phyloP scores from a whole-genome alignment of 2,797 vertebrate genomes.

The Staurois parvus region DNA sequence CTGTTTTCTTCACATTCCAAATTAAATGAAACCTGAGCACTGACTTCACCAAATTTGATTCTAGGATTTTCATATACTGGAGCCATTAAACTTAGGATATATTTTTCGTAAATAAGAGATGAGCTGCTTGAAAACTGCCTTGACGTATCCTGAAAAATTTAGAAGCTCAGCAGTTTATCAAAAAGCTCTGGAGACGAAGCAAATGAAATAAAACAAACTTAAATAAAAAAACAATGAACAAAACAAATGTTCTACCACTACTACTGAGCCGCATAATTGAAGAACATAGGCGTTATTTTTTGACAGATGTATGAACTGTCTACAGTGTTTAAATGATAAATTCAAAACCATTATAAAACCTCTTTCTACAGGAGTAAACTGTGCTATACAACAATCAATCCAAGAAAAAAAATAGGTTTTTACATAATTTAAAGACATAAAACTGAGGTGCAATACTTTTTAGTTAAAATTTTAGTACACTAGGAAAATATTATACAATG shows the following conservation, averaged over 20 bases:
- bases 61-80: slow-evolving; percentile 48
- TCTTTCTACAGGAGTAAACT: slow-evolving; percentile 34
- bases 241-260: slow-evolving; percentile 60
- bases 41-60: slow-evolving; percentile 58
- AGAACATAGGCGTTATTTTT: slow-evolving; percentile 42
- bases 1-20: slow-evolving; percentile 54
- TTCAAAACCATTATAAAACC: slow-evolving; percentile 28
- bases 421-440: slow-evolving; percentile 28
- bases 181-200: slow-evolving; percentile 60
- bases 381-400: slow-evolving; percentile 24
- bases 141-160: slow-evolving; percentile 58
- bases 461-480: slow-evolving; percentile 1
- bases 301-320: slow-evolving; percentile 49
- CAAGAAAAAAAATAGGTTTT: slow-evolving; percentile 34
- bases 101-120: slow-evolving; percentile 62
- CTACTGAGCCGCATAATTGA: slow-evolving; percentile 39
- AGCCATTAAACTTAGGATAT: slow-evolving; percentile 59
- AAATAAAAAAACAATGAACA: slow-evolving; percentile 58
- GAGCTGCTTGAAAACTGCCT: slow-evolving; percentile 59
- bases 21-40: slow-evolving; percentile 60
- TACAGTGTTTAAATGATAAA: slow-evolving; percentile 47
- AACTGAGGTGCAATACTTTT: slow-evolving; percentile 23
- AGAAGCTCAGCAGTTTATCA: slow-evolving; percentile 61
- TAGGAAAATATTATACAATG: slow-evolving; percentile 10
- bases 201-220: slow-evolving; percentile 62